Percentiles rank a stretch among this genome's conserved stretches.
Evolutionary conservation across 1,140 invertebrate species (phyloP).

Genomic region (Panulirus ornatus): DNA sequence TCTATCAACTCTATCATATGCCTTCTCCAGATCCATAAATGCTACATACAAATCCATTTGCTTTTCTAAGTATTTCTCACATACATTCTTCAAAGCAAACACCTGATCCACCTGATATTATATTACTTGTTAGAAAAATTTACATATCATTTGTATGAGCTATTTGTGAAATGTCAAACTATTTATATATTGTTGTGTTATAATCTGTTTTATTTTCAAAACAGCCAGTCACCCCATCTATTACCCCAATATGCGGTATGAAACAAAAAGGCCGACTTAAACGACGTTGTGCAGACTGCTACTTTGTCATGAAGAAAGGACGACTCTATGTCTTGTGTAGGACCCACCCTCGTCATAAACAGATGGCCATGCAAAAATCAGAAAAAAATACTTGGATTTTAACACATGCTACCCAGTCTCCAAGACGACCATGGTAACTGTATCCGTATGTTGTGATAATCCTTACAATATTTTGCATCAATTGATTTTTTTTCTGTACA

Average conservation of each 20-base stretch:
- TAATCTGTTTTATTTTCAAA: neutral
- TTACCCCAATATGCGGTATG: constrained; percentile 39
- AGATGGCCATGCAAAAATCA: constrained; percentile 51
- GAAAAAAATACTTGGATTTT: constrained; percentile 65
- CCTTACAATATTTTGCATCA: neutral
- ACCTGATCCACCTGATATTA: neutral
- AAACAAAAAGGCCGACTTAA: constrained; percentile 32
- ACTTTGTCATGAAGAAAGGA: constrained; percentile 27
- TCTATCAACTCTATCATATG: too few species aligned
- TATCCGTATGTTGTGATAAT: neutral
- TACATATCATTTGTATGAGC: neutral
- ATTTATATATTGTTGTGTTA: neutral
- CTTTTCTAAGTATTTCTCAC: too few species aligned
- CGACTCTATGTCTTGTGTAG: constrained; percentile 44
- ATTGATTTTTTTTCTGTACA: neutral
- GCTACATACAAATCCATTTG: neutral
- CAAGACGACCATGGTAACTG: constrained; percentile 23
- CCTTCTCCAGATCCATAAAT: neutral
- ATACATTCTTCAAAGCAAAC: neutral
- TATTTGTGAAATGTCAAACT: neutral
- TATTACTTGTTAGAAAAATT: neutral
- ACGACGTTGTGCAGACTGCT: constrained; percentile 48
- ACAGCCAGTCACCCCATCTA: constrained; percentile 1
- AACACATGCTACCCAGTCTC: constrained; percentile 29
- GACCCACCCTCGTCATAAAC: constrained; percentile 55